Conservation (phyloP, 2,797 vertebrate species). For the Hippopotamyrus pictus region DNA sequence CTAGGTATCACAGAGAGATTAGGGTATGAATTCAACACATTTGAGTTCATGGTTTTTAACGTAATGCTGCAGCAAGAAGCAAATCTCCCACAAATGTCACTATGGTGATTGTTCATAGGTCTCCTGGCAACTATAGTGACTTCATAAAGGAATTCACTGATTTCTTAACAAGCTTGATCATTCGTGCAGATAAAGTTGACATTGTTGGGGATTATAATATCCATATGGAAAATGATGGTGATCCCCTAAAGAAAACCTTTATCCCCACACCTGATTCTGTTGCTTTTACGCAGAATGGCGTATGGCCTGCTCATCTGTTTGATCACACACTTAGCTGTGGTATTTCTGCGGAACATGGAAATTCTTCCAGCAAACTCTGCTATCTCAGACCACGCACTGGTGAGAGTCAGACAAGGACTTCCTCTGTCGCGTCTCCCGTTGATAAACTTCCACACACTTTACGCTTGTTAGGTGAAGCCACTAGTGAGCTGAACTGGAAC, state of each 20-base stretch:
- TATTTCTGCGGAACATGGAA: neutral
- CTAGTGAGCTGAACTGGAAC: neutral
- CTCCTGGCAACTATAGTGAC: neutral
- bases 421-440: neutral
- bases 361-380: neutral
- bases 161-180: neutral
- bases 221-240: neutral
- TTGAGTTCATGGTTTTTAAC: neutral
- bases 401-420: neutral
- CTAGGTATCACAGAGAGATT: neutral
- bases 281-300: neutral
- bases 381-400: neutral
- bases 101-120: neutral
- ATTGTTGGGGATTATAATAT: neutral
- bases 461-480: neutral
- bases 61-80: neutral
- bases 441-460: neutral
- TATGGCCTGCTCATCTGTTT: neutral
- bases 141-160: neutral
- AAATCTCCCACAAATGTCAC: neutral
- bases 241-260: neutral
- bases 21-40: neutral
- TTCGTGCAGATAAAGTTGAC: neutral
- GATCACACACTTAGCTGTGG: neutral
- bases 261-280: neutral